Evolutionary conservation across 2,888 invertebrate genomes (phyloP), one percentile per base, ranked within the genome.

Genomic region (Ceramica pisi): DNA sequence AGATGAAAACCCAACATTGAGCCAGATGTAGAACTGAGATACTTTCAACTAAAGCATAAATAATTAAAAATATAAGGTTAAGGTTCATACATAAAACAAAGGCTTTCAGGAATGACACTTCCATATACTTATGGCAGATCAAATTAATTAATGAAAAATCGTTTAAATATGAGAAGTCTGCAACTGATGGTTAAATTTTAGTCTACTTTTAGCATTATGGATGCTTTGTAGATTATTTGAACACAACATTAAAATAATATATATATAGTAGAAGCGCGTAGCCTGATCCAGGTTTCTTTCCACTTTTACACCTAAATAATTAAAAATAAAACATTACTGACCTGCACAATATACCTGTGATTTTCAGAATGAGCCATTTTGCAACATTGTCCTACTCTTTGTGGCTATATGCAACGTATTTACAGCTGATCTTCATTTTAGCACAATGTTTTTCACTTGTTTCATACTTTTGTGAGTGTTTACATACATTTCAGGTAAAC

Each of bases 341-440:
- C 98, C 97, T 98, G 98, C 86, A 98, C 97, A 92, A 98, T 97
- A 94, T 97, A 97, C 90, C 97, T 96, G 92, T 97, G 97, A 95
- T 96, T 97, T 90, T 97, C 97, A 92, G 96, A 92, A 89, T 95
- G 94, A 92, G 96, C 96, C 97, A 97, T 96, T 90, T 92, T 96
- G 93, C 91, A 93, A 90, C 94, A 94, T 95, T 92, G 90, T 94
- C 89, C 90, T 93, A 91, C 87, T 90, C 88, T 89, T 88, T 86
- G 73, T 78, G 83, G 84, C 81, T 85, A 83, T 88, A 90, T 89
- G 88, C 84, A 84, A 87, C 86, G 78, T 82, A 81, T 85, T 87
- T 83, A 87, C 86, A 83, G 84, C 79, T 88, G 85, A 87, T 88
- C 89, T 88, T 88, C 90, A 92, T 92, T 89, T 89, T 89, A 84